phyloP scores from a whole-genome alignment of 1,140 invertebrate genomes.

The Microplitis mediator region DNA sequence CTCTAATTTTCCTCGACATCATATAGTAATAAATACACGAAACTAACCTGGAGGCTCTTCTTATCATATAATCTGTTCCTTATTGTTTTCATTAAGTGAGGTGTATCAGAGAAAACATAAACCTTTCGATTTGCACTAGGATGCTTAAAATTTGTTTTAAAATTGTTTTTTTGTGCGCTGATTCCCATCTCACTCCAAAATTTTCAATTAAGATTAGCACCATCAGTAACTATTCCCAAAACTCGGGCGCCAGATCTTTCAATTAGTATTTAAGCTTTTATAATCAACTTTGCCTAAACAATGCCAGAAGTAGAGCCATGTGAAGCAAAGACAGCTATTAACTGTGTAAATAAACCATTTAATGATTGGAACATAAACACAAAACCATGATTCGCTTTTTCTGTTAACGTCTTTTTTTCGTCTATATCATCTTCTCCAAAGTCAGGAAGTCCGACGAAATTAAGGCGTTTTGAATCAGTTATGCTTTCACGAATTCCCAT shows the following conservation, averaged over 20 bases:
- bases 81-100: slow-evolving; percentile 24
- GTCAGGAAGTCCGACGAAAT: slow-evolving; percentile 20
- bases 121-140: background rate
- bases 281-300: slow-evolving; percentile 10
- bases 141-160: slow-evolving; percentile 14
- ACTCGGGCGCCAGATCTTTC: slow-evolving; percentile 16
- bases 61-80: slow-evolving; percentile 16
- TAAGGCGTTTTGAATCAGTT: slow-evolving; percentile 12
- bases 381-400: slow-evolving; percentile 22
- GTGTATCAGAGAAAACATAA: background rate
- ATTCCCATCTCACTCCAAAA: slow-evolving; percentile 25
- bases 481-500: slow-evolving; percentile 22
- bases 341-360: slow-evolving; percentile 10
- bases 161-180: background rate
- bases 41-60: too few relatives aligned
- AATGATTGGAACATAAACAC: slow-evolving; percentile 31
- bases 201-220: slow-evolving; percentile 1
- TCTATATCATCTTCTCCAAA: slow-evolving; percentile 16
- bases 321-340: slow-evolving; percentile 24
- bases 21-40: too few relatives aligned
- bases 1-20: too few relatives aligned
- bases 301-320: slow-evolving; percentile 13
- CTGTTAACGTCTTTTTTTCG: background rate
- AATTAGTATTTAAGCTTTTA: slow-evolving; percentile 20
- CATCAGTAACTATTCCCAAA: background rate